Conservation (phyloP, 2,888 invertebrate species). For the Amphipyra tragopoginis region DNA sequence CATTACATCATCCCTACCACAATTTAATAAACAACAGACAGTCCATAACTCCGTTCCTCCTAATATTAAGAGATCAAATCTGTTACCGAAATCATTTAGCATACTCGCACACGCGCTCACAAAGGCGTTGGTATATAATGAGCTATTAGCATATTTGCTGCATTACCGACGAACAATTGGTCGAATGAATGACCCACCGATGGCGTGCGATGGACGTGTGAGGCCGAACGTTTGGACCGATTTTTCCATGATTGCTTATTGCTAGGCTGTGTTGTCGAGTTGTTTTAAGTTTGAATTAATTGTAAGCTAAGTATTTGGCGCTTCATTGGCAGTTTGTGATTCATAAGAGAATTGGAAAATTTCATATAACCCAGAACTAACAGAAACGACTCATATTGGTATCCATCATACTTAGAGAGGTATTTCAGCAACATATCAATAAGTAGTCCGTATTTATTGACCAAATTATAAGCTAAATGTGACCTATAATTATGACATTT, state of each 20-base stretch:
- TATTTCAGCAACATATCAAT: too few relatives aligned
- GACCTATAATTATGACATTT: too few relatives aligned
- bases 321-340: not conserved
- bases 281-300: not conserved
- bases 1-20: conserved; percentile 15
- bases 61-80: conserved; percentile 65
- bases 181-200: conserved; percentile 68
- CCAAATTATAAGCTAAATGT: too few relatives aligned
- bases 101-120: conserved; percentile 67
- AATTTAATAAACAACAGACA: conserved; percentile 16
- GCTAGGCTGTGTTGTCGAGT: conserved; percentile 19
- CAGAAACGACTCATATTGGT: too few relatives aligned
- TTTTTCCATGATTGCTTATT: conserved; percentile 39
- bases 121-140: conserved; percentile 75
- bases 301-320: not conserved
- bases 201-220: conserved; percentile 58
- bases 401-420: too few relatives aligned
- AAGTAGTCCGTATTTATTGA: too few relatives aligned
- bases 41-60: conserved; percentile 28
- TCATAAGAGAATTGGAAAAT: too few relatives aligned
- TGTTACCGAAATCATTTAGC: conserved; percentile 78
- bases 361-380: too few relatives aligned
- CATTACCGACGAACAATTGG: conserved; percentile 75
- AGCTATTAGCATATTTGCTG: conserved; percentile 83
- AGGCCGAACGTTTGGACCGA: conserved; percentile 56